phyloP scores from a whole-genome alignment of 2,113 vertebrate genomes.

The Rhynchomys soricoides region DNA sequence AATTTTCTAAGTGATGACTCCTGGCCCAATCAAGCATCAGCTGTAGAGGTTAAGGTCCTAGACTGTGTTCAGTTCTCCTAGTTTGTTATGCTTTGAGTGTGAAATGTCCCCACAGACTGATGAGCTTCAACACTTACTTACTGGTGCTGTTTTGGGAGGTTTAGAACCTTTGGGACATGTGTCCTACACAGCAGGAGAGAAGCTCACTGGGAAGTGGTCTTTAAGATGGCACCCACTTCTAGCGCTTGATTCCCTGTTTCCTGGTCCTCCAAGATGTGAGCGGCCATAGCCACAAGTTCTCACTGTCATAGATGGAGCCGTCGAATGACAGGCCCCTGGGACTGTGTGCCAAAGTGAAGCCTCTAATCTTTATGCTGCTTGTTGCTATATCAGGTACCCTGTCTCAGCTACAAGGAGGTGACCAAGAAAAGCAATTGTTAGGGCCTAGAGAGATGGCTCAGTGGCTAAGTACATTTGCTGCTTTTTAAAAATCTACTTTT shows the following conservation, averaged over 20 bases:
- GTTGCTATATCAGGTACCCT: neutral
- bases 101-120: neutral
- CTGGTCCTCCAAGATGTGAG: neutral
- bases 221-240: neutral
- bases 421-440: neutral
- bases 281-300: neutral
- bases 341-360: neutral
- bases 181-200: neutral
- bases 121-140: neutral
- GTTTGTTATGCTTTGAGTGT: neutral
- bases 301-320: neutral
- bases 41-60: neutral
- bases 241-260: neutral
- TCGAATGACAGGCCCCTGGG: too few relatives aligned
- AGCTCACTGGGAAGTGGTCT: neutral
- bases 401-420: neutral
- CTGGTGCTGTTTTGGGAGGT: neutral
- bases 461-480: too few relatives aligned
- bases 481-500: neutral
- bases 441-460: neutral
- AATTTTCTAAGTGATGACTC: accelerated
- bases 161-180: neutral
- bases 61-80: neutral
- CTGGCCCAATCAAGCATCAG: neutral
- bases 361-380: too few relatives aligned